Conservation (phyloP, 92 coral and sea anemone genomes). For the Phenganax marumi region DNA sequence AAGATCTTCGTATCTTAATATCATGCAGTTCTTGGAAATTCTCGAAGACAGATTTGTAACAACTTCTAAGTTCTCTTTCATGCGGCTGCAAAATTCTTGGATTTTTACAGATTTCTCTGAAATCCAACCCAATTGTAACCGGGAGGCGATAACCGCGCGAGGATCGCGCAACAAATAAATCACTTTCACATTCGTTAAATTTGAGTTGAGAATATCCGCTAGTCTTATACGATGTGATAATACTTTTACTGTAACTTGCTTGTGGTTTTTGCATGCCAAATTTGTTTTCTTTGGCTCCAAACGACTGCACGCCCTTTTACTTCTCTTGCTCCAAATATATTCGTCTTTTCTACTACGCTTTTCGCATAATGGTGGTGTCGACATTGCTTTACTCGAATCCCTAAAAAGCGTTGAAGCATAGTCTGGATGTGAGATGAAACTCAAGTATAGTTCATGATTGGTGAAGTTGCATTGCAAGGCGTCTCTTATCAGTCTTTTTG, state of each 20-base stretch:
- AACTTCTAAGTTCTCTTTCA: conserved; percentile 59
- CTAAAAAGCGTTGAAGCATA: conserved; percentile 62
- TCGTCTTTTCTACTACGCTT: background rate
- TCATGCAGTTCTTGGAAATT: conserved; percentile 48
- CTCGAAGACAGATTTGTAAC: conserved; percentile 57
- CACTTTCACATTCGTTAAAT: conserved; percentile 47
- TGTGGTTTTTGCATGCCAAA: conserved; percentile 55
- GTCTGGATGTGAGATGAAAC: conserved; percentile 56
- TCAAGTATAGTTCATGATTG: conserved; percentile 67
- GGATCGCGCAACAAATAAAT: conserved; percentile 91
- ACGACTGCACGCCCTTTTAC: conserved; percentile 11
- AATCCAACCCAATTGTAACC: conserved; percentile 77
- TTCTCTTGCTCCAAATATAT: background rate
- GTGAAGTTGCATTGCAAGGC: conserved; percentile 65
- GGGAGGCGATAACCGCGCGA: conserved; percentile 74
- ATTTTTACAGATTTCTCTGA: conserved; percentile 47
- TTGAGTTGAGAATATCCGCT: conserved; percentile 45
- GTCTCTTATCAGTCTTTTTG: conserved; percentile 60
- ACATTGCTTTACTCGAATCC: conserved; percentile 77
- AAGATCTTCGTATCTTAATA: conserved; percentile 75
- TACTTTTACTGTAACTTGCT: conserved; percentile 62
- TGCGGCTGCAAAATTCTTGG: conserved; percentile 60
- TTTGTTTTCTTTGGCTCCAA: conserved; percentile 60
- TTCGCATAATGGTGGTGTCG: conserved; percentile 61
- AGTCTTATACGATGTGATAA: conserved; percentile 67